phyloP scores from a whole-genome alignment of 2,113 vertebrate species.

The Tylochromis polylepis region DNA sequence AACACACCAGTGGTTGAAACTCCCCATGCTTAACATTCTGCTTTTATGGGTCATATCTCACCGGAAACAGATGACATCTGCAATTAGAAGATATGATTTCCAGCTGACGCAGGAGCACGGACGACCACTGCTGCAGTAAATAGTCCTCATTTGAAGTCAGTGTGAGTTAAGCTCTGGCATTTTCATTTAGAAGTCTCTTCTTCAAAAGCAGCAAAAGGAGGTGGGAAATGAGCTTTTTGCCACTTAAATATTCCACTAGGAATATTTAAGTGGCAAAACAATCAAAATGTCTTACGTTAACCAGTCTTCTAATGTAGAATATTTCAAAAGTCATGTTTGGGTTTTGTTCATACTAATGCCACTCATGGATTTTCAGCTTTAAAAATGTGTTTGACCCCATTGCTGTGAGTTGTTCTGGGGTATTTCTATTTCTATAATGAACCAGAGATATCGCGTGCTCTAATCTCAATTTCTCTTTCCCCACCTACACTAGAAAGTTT shows the following conservation, averaged over 20 bases:
- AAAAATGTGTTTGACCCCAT: not conserved
- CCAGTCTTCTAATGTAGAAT: too few relatives aligned
- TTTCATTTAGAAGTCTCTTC: not conserved
- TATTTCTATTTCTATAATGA: not conserved
- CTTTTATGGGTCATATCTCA: slow-evolving; percentile 56
- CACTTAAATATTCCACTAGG: not conserved
- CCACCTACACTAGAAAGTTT: not conserved
- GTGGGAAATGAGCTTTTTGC: not conserved
- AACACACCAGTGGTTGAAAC: slow-evolving; percentile 57
- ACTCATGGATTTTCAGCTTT: not conserved
- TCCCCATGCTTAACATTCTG: slow-evolving; percentile 25
- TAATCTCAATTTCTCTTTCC: not conserved
- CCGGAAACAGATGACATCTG: slow-evolving; percentile 49
- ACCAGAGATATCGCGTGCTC: not conserved
- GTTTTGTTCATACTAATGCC: not conserved
- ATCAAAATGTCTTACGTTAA: not conserved
- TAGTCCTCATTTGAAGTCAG: not conserved
- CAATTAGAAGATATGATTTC: slow-evolving; percentile 62
- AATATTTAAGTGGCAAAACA: not conserved
- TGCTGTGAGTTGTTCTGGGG: not conserved
- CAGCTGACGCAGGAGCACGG: slow-evolving; percentile 1
- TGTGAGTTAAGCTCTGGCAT: not conserved
- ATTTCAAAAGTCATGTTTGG: not conserved
- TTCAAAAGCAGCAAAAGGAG: not conserved
- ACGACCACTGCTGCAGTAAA: not conserved